Percentiles rank a stretch among this genome's conserved stretches.
These are phyloP conservation scores for Amblyraja radiata DNA, from an alignment of 2,797 vertebrate genomes.

Conservation along the genomic window DNA sequence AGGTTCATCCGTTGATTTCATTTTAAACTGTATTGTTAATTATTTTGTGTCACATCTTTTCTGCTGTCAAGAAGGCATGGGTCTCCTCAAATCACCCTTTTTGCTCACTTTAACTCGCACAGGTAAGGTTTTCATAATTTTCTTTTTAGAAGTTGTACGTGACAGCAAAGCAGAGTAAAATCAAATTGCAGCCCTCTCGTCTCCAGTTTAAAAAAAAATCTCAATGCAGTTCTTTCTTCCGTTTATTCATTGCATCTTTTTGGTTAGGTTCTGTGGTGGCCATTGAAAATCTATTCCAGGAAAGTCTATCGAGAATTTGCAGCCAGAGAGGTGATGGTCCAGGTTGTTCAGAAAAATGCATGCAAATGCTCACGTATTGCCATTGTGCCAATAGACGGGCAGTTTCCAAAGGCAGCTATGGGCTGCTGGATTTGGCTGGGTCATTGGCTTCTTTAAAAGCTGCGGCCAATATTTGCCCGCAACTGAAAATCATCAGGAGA, in stretches of 20 bases:
- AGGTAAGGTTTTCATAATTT: background rate
- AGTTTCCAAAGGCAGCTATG: background rate
- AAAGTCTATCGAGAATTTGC: background rate
- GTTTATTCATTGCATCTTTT: too few relatives aligned
- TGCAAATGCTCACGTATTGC: background rate
- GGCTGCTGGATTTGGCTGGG: background rate
- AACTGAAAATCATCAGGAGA: background rate
- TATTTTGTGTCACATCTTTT: background rate
- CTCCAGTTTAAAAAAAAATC: background rate
- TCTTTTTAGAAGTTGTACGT: background rate
- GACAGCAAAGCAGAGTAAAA: background rate
- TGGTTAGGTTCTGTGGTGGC: background rate
- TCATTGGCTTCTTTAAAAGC: too few relatives aligned
- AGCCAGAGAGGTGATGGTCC: too few relatives aligned
- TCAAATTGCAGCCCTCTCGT: too few relatives aligned
- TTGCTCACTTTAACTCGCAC: background rate
- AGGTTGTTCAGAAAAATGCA: background rate
- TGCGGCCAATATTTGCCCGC: background rate
- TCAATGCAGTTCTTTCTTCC: too few relatives aligned
- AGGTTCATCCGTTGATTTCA: background rate
- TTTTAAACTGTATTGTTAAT: background rate
- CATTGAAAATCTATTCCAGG: background rate
- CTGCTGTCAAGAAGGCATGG: background rate
- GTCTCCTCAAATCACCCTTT: background rate
- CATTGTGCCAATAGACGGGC: background rate